These are phyloP conservation scores for Schlechtendalia chinensis DNA, from an alignment of 1,140 invertebrate genomes.

Conservation along the genomic window DNA sequence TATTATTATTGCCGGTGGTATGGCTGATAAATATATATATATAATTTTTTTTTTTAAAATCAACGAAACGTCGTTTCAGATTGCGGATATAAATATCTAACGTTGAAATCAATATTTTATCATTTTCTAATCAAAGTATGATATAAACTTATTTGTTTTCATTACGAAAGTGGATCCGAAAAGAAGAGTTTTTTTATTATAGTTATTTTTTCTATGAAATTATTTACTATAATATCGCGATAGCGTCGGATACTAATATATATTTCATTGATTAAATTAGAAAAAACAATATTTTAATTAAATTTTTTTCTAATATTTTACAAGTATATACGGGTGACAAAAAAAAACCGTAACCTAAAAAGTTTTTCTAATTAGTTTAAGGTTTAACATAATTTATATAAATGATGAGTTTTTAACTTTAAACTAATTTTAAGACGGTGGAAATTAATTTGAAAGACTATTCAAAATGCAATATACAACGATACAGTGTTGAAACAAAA, in stretches of 20 bases:
- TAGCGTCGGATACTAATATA: neutral
- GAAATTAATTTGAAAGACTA: neutral
- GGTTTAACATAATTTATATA: neutral
- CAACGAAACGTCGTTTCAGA: neutral
- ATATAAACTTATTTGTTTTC: neutral
- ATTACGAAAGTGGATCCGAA: slow-evolving; percentile 16
- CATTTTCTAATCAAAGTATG: neutral
- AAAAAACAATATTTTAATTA: neutral
- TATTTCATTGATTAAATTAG: neutral
- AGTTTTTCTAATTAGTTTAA: neutral
- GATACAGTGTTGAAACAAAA: neutral
- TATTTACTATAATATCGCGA: too few relatives aligned
- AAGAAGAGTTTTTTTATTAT: neutral
- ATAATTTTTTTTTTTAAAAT: neutral
- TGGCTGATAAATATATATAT: too few relatives aligned
- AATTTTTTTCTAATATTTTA: neutral
- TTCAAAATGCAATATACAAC: neutral
- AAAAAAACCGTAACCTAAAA: neutral
- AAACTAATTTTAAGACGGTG: neutral
- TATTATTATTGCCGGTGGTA: too few relatives aligned
- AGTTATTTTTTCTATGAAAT: neutral
- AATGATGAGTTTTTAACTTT: neutral
- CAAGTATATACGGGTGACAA: neutral
- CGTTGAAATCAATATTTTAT: neutral
- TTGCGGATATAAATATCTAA: neutral